These are phyloP conservation scores for Parapristionchus giblindavisi DNA, from an alignment of 2,888 invertebrate genomes.

Conservation along the genomic window DNA sequence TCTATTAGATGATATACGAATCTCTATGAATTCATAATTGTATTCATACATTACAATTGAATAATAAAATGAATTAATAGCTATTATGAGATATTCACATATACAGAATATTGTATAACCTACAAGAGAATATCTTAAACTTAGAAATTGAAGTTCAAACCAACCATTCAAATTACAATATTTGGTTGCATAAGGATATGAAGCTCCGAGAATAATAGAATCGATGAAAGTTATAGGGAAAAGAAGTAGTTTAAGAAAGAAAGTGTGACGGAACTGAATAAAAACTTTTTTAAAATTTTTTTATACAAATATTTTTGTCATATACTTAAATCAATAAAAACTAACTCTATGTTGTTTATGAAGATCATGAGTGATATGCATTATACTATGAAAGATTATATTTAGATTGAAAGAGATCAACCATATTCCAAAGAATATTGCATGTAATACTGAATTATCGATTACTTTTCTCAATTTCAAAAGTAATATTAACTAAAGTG, in stretches of 20 bases:
- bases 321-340: too few relatives aligned
- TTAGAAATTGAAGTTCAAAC: constrained; percentile 3
- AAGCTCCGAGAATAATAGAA: constrained; percentile 65
- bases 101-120: constrained; percentile 18
- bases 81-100: constrained; percentile 25
- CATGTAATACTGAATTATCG: constrained; percentile 64
- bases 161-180: constrained; percentile 56
- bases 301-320: too few relatives aligned
- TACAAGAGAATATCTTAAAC: too few relatives aligned
- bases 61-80: background rate
- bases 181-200: constrained; percentile 60
- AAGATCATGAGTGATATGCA: constrained; percentile 11
- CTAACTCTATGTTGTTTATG: background rate
- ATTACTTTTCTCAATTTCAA: background rate
- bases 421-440: constrained; percentile 63
- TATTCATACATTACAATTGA: background rate
- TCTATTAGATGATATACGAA: background rate
- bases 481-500: constrained; percentile 54
- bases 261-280: constrained; percentile 59
- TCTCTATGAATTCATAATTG: background rate
- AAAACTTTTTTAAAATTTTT: background rate
- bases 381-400: constrained; percentile 55
- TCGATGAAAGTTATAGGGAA: constrained; percentile 59
- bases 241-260: constrained; percentile 60
- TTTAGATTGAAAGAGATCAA: constrained; percentile 66